These are phyloP conservation scores for Asobara japonica DNA, from an alignment of 1,140 invertebrate species.

Conservation along the genomic window DNA sequence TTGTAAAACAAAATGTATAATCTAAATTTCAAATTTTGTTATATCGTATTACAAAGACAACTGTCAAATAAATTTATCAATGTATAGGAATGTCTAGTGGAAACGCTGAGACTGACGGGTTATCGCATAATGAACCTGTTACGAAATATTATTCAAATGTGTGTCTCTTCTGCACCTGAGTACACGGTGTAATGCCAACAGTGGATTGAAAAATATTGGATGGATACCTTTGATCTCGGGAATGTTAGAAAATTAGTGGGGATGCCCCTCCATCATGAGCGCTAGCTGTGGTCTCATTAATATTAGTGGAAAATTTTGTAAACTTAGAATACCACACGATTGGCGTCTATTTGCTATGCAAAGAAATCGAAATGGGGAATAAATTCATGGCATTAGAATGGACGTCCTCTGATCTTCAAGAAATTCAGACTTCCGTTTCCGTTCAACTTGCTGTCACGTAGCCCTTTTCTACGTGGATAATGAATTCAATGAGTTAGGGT, in stretches of 20 bases:
- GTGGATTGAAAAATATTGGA: neutral
- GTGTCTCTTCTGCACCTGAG: neutral
- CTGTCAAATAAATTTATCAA: too few relatives aligned
- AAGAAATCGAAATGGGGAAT: neutral
- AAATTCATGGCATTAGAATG: conserved; percentile 6
- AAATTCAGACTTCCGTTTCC: conserved; percentile 13
- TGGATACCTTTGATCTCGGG: too few relatives aligned
- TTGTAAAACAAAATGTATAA: too few relatives aligned
- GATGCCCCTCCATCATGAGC: too few relatives aligned
- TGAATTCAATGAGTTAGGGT: neutral
- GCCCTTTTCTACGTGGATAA: neutral
- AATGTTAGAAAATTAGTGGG: too few relatives aligned
- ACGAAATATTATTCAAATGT: neutral
- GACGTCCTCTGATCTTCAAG: neutral
- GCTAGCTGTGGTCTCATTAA: neutral
- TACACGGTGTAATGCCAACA: neutral
- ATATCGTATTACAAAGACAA: too few relatives aligned
- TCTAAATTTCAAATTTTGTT: too few relatives aligned
- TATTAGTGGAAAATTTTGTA: neutral
- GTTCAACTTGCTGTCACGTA: neutral
- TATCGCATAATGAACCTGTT: neutral
- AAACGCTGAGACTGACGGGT: neutral
- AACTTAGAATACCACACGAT: neutral
- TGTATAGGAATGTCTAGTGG: too few relatives aligned
- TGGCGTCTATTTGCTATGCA: neutral